Evolutionary conservation across 2,888 invertebrate genomes (phyloP), one percentile per base, ranked within the genome.

Genomic region (Brachyopa scutellaris): DNA sequence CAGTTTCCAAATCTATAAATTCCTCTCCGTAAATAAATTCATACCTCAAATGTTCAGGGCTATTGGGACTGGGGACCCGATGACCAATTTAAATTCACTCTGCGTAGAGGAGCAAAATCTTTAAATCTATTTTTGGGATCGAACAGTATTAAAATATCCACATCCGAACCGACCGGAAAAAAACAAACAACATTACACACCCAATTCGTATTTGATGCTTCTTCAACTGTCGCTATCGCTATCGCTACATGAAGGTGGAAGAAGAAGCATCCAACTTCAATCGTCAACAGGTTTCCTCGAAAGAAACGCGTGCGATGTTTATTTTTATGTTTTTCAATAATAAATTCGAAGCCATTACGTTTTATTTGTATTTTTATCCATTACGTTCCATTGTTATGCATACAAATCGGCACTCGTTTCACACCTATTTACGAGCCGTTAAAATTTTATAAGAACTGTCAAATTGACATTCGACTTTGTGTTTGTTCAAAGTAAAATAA

Each of bases 231-330:
- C n/a, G n/a, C n/a, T n/a, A n/a, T n/a, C n/a, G n/a, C n/a, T n/a
- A n/a, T n/a, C n/a, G n/a, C n/a, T n/a, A n/a, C n/a, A n/a, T n/a
- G n/a, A n/a, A n/a, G n/a, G n/a, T n/a, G n/a, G n/a, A n/a, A n/a
- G n/a, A 8, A 7, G 5, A 19, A 13, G 13, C 23, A 13, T 13
- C 13, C 8, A 26, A 26, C 2, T 9, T 17, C 17, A 66, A 49
- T 40, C 61, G 8, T 42, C 70, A 70, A 70, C 70, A 70, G 70
- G 70, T 72, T 72, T 72, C 72, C 72, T 2, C 33, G n/a, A n/a
- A 19, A 5, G 42, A 31, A 42, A 13, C 61, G 61, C 72, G 72
- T 53, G 61, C 51, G 21, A 11, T 17, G 49, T 64, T 47, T 49
- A 47, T 64, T 49, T 64, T 64, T 64, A 49, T 62, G 9, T 29